Evolutionary conservation across 1,140 invertebrate species (phyloP), one percentile per base, ranked within the genome.

Genomic region (Drosophila busckii): DNA sequence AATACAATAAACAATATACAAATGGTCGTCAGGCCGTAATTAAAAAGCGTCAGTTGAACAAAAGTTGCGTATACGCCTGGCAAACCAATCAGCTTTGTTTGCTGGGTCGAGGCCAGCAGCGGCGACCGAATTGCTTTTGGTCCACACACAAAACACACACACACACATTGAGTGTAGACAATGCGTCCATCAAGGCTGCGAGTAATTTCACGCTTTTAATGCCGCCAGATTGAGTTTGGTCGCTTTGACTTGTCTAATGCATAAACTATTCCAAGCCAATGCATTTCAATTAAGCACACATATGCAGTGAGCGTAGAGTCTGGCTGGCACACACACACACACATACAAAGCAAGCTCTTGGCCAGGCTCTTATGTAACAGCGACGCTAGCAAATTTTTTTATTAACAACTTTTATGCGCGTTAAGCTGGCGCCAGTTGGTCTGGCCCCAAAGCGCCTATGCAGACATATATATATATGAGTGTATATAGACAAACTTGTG

Each of bases 361-460:
- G 40, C 56, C n/a, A n/a, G n/a, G 6, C 31, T 61, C 55, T 61
- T 61, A 61, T 16, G 16, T 60, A 61, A 61, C n/a, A n/a, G n/a
- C n/a, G n/a, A n/a, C n/a, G n/a, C n/a, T n/a, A n/a, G n/a, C n/a
- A n/a, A n/a, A n/a, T 26, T 34, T 29, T 76, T 67, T 70, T 78
- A 78, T 65, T 65, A 68, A 58, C 40, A 45, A 31, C 31, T 67
- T 49, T 64, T 73, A 68, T 73, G 73, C 63, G 48, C 68, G 73
- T 73, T 78, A 67, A 78, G 56, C 73, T 44, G 73, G 67, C 73
- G 69, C 75, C 73, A 69, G 40, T 69, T 59, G 53, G 73, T 80
- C 73, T 80, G 54, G 46, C 42, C 37, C 45, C 40, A 26, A 15
- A 13, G 29, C 42, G 7, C 16, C 42, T 10, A 13, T 4, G 8